These are phyloP conservation scores for Scyliorhinus canicula DNA, from an alignment of 2,797 vertebrate genomes.

Conservation along the genomic window DNA sequence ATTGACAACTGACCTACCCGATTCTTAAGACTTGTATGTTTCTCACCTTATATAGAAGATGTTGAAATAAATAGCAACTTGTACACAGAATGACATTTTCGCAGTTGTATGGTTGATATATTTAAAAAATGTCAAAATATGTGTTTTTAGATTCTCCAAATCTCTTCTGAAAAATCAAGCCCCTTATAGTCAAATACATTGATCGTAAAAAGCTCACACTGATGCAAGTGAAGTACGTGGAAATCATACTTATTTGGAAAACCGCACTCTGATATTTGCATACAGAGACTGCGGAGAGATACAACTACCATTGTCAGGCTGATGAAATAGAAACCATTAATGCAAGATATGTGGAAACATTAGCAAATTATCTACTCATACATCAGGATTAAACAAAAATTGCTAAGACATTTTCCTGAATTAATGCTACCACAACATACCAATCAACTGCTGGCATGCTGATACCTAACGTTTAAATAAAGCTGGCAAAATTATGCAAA, in stretches of 20 bases:
- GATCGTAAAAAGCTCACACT: not conserved
- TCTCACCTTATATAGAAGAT: not conserved
- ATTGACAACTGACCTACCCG: not conserved
- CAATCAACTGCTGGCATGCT: conserved; percentile 26
- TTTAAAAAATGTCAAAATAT: not conserved
- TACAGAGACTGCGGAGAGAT: not conserved
- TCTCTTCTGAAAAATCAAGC: not conserved
- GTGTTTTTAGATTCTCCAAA: not conserved
- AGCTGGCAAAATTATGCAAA: conserved; percentile 26
- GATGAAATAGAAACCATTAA: not conserved
- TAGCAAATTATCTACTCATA: conserved; percentile 28
- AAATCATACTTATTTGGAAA: conserved; percentile 18
- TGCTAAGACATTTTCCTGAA: conserved; percentile 16
- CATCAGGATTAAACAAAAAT: conserved; percentile 21
- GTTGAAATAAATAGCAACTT: not conserved
- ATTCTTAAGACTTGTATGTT: not conserved
- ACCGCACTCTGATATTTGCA: not conserved
- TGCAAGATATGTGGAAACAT: conserved; percentile 7
- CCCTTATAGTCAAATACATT: not conserved
- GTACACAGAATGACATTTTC: not conserved
- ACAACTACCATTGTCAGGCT: not conserved
- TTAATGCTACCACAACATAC: conserved; percentile 18
- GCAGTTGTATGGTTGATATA: not conserved
- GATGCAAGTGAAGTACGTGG: not conserved
- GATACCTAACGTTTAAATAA: conserved; percentile 32